A percentile compares a stretch with the other conserved stretches of the same genome.
These are phyloP conservation scores for Ericerus pela DNA, from an alignment of 1,140 invertebrate genomes.

Conservation along the genomic window DNA sequence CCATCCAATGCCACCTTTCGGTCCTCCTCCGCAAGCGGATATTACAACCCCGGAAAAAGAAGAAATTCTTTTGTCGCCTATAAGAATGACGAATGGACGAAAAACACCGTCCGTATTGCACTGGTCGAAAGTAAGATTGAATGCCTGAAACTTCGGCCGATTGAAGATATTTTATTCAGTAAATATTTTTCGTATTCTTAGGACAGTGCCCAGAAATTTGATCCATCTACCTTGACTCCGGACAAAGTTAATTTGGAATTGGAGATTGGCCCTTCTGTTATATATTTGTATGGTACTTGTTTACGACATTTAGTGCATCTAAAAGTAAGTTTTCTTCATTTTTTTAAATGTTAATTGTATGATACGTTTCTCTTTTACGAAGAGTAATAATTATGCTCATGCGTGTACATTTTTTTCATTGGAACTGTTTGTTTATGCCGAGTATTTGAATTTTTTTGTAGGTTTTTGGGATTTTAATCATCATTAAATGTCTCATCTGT, in stretches of 20 bases:
- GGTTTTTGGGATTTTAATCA: too few relatives aligned
- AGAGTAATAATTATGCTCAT: too few relatives aligned
- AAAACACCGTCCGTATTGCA: constrained; percentile 47
- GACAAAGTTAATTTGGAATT: constrained; percentile 81
- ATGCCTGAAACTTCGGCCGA: background rate
- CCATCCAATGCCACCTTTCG: constrained; percentile 74
- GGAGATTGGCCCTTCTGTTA: constrained; percentile 80
- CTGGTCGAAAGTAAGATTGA: constrained; percentile 37
- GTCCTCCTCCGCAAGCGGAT: constrained; percentile 71
- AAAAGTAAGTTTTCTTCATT: constrained; percentile 37
- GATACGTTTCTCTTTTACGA: too few relatives aligned
- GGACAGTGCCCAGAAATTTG: constrained; percentile 57
- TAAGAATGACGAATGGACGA: constrained; percentile 65
- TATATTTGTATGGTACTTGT: constrained; percentile 78
- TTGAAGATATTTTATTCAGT: background rate
- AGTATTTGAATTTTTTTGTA: background rate
- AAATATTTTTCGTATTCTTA: constrained; percentile 25
- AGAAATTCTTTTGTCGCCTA: constrained; percentile 76
- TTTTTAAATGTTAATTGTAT: background rate
- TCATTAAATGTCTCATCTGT: too few relatives aligned
- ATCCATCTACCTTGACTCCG: constrained; percentile 62
- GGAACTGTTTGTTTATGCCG: background rate
- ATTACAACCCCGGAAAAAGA: constrained; percentile 88
- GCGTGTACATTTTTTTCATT: too few relatives aligned
- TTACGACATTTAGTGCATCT: constrained; percentile 75